These are phyloP conservation scores for Arenaria interpres DNA, from an alignment of 2,113 vertebrate genomes.

Conservation along the genomic window DNA sequence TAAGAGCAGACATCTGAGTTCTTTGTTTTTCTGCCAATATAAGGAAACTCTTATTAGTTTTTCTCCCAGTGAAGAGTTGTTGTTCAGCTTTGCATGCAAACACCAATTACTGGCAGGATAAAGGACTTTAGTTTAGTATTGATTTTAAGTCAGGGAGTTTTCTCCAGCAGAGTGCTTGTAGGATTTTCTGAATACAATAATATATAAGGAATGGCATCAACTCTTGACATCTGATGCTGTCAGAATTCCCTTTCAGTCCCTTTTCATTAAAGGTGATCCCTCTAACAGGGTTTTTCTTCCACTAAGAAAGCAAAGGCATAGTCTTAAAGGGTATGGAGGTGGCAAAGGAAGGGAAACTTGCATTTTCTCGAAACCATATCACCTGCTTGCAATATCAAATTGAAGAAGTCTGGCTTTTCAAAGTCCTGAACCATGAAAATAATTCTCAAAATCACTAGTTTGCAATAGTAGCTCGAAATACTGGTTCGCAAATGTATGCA, in stretches of 20 bases:
- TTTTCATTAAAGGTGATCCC: constrained; percentile 36
- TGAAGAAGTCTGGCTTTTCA: not conserved
- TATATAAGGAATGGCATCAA: not conserved
- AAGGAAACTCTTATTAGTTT: constrained; percentile 53
- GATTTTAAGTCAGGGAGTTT: constrained; percentile 70
- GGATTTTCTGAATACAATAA: constrained; percentile 38
- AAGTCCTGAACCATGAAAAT: not conserved
- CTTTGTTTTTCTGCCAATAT: constrained; percentile 38
- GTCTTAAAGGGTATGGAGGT: not conserved
- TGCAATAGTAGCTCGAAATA: no score
- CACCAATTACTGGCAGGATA: constrained; percentile 53
- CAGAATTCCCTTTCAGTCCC: constrained; percentile 15
- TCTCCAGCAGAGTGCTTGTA: constrained; percentile 1
- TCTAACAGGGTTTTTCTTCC: not conserved
- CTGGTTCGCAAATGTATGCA: not conserved
- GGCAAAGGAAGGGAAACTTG: not conserved
- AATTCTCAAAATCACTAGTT: constrained; percentile 15
- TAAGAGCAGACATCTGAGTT: not conserved
- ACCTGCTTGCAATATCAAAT: not conserved
- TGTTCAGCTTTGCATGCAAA: constrained; percentile 61
- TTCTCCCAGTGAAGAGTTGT: constrained; percentile 22
- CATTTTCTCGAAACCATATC: not conserved
- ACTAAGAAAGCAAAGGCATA: not conserved
- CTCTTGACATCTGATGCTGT: not conserved
- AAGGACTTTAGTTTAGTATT: constrained; percentile 33